phyloP scores from a whole-genome alignment of 2,113 vertebrate species.

The Nothoprocta pentlandii region DNA sequence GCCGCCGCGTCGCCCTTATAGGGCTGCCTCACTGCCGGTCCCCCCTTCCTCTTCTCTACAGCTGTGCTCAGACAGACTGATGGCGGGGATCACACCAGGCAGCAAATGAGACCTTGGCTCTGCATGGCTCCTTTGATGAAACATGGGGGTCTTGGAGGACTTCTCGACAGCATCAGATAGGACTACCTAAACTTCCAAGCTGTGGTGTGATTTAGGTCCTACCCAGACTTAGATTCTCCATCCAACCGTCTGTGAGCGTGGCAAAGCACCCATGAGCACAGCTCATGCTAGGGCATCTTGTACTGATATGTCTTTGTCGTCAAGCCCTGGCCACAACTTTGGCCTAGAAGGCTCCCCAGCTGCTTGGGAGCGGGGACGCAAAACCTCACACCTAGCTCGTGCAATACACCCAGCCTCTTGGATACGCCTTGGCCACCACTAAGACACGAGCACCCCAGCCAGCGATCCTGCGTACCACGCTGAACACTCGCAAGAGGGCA shows the following conservation, averaged over 20 bases:
- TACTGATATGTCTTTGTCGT: not conserved
- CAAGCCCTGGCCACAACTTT: not conserved
- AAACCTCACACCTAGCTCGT: not conserved
- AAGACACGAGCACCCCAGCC: not conserved
- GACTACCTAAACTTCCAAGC: not conserved
- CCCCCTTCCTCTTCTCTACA: no score
- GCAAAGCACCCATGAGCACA: not conserved
- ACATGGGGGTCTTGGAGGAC: not conserved
- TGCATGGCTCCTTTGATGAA: not conserved
- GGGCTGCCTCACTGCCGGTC: no score
- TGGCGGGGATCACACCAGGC: no score
- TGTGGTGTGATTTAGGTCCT: not conserved
- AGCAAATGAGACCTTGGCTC: not conserved
- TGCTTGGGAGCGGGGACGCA: fast-evolving
- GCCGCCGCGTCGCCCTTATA: not conserved
- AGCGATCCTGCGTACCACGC: not conserved
- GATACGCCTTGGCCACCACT: not conserved
- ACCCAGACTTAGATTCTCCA: no score
- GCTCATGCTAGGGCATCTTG: not conserved
- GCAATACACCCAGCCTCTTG: fast-evolving
- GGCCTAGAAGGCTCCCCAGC: not conserved
- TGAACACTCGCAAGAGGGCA: not conserved
- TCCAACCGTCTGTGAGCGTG: no score
- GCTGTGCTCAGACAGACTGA: no score
- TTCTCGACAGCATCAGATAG: not conserved